phyloP scores from a whole-genome alignment of 92 coral and sea anemone genomes.

The Zoanthus sociatus region DNA sequence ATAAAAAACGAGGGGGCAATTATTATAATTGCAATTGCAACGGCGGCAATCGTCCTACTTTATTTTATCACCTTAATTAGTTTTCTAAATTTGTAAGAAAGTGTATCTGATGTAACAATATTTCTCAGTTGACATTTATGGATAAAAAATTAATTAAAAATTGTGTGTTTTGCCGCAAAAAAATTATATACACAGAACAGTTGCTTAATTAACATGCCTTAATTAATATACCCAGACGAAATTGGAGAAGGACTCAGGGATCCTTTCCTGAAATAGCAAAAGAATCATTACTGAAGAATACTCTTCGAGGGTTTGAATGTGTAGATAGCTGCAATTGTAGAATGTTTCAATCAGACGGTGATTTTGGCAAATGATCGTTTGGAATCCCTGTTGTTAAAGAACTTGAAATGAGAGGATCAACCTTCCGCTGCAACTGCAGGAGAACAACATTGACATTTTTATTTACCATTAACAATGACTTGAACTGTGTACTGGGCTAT shows the following conservation, averaged over 20 bases:
- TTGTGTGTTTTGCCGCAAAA: neutral
- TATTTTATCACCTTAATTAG: too few species aligned
- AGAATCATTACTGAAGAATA: slow-evolving; percentile 18
- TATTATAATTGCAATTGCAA: too few species aligned
- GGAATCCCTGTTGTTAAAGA: neutral
- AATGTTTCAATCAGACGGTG: slow-evolving; percentile 37
- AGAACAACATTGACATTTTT: neutral
- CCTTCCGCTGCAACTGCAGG: neutral
- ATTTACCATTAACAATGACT: too few species aligned
- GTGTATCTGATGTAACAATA: neutral
- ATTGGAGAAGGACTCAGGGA: neutral
- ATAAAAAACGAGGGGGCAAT: too few species aligned
- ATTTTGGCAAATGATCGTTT: slow-evolving; percentile 1
- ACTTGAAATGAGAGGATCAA: slow-evolving; percentile 44
- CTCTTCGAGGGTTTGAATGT: slow-evolving; percentile 22
- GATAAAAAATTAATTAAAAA: too few species aligned
- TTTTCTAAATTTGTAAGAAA: neutral
- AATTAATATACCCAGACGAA: neutral
- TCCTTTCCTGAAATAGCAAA: slow-evolving; percentile 25
- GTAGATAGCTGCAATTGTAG: slow-evolving; percentile 25
- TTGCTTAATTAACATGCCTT: neutral
- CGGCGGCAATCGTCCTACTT: too few species aligned
- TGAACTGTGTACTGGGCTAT: neutral
- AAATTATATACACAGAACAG: neutral
- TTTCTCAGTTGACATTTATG: too few species aligned